Base-by-base conservation (phyloP, 2,888 invertebrate species). In the Papilio elwesi region DNA sequence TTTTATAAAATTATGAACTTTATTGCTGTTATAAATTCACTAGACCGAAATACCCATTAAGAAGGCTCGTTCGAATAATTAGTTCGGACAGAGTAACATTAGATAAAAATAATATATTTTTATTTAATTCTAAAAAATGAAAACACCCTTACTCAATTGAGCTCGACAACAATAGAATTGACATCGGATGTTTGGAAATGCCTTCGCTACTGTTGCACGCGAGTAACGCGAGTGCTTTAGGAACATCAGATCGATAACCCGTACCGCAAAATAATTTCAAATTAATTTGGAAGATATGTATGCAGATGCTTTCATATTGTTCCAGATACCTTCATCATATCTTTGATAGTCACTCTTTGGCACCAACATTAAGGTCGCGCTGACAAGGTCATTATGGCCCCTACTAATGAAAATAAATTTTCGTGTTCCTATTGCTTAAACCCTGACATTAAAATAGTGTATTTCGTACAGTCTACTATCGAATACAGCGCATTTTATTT, bases 311-410 rank as follows among this genome's bases (percentile, higher is more conserved):
- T 87, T 86, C 85, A 81, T 90, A 77, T 76, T 84, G 88, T 89
- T 89, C 86, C 88, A 86, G 87, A 90, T 87, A 89, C 85, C 80
- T 77, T 82, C 81, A 78, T 76, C 81, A 80, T 83, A 87, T 91
- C 93, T 93, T 93, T 93, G 93, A 93, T 93, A 91, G 87, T 88
- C 89, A 89, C 87, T 93, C 93, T 93, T 93, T 93, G 93, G 93
- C 93, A 93, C 93, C 91, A 90, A 91, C 87, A 84, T 81, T 85
- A 83, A 88, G 83, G 84, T 89, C 86, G 82, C 82, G 85, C 82
- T 85, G 84, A 85, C 84, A 74, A 74, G 77, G 83, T 85, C 83
- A 81, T 78, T 78, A 82, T 82, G 85, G 81, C 83, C 87, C 85
- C 83, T 81, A 79, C 81, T 82, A 83, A 82, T 85, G 83, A 81